Conservation (phyloP, 2,113 vertebrate genomes). For the Festucalex cinctus region DNA sequence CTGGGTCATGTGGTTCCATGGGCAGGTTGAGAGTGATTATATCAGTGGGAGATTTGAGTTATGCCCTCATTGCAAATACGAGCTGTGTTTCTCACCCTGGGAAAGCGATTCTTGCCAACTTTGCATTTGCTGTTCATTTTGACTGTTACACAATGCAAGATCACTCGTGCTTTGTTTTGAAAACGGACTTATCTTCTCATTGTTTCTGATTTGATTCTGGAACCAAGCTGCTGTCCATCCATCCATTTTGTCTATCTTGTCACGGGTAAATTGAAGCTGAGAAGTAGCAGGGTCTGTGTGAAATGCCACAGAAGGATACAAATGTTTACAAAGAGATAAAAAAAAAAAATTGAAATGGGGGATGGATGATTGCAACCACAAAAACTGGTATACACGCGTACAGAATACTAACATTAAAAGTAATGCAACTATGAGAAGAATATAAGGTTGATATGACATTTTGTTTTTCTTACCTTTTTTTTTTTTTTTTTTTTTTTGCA, state of each 20-base stretch:
- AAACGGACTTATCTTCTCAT: background rate
- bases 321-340: too few relatives aligned
- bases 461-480: too few relatives aligned
- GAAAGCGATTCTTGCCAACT: slow-evolving; percentile 6
- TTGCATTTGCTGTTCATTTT: slow-evolving; percentile 12
- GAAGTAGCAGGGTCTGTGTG: too few relatives aligned
- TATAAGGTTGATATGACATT: too few relatives aligned
- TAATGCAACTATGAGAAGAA: too few relatives aligned
- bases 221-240: background rate
- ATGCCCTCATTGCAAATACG: slow-evolving; percentile 29
- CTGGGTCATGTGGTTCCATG: slow-evolving; percentile 22
- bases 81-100: slow-evolving; percentile 40
- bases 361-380: too few relatives aligned
- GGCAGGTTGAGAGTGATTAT: slow-evolving; percentile 33
- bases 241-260: background rate
- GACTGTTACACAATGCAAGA: slow-evolving; percentile 9
- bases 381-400: too few relatives aligned
- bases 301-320: too few relatives aligned
- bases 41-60: slow-evolving; percentile 30
- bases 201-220: background rate
- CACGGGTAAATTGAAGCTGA: background rate
- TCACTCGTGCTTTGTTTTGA: background rate
- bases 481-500: too few relatives aligned
- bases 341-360: too few relatives aligned
- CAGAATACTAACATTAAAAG: too few relatives aligned